Evolutionary conservation across 1,140 invertebrate genomes (phyloP).

Genomic region (Lanistes nyassanus): DNA sequence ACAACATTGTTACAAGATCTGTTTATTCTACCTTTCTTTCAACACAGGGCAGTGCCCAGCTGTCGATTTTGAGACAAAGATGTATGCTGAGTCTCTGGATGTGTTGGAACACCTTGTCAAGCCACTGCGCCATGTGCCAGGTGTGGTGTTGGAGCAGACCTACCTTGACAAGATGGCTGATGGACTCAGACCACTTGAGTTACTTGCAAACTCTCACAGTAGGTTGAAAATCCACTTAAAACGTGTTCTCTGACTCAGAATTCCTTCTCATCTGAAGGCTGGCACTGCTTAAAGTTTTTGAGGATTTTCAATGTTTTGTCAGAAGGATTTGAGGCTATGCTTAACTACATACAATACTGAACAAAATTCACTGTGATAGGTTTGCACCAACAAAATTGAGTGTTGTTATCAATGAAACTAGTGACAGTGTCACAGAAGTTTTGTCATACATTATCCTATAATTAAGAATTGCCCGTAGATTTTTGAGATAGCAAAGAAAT

Average conservation of each 20-base stretch:
- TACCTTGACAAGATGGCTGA: constrained; percentile 66
- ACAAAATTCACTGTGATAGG: no score
- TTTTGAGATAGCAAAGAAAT: no score
- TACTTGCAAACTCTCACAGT: constrained; percentile 48
- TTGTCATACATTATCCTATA: no score
- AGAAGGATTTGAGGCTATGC: no score
- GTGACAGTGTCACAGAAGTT: no score
- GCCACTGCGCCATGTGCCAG: constrained; percentile 57
- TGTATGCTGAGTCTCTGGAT: constrained; percentile 63
- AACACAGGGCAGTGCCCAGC: constrained; percentile 59
- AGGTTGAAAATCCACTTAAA: constrained; percentile 24
- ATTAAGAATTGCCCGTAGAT: no score
- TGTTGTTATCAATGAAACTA: no score
- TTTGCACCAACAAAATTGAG: no score
- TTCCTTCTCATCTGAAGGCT: not conserved
- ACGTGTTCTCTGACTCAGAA: not conserved
- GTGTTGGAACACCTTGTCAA: constrained; percentile 64
- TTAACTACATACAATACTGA: no score
- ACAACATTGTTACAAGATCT: not conserved
- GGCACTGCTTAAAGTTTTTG: no score
- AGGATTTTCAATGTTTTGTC: no score
- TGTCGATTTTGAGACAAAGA: constrained; percentile 64
- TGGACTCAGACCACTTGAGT: constrained; percentile 59
- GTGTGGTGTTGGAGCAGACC: constrained; percentile 63
- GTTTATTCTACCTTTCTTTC: not conserved